These are phyloP conservation scores for Anoplius nigerrimus DNA, from an alignment of 2,888 invertebrate species.

Conservation along the genomic window DNA sequence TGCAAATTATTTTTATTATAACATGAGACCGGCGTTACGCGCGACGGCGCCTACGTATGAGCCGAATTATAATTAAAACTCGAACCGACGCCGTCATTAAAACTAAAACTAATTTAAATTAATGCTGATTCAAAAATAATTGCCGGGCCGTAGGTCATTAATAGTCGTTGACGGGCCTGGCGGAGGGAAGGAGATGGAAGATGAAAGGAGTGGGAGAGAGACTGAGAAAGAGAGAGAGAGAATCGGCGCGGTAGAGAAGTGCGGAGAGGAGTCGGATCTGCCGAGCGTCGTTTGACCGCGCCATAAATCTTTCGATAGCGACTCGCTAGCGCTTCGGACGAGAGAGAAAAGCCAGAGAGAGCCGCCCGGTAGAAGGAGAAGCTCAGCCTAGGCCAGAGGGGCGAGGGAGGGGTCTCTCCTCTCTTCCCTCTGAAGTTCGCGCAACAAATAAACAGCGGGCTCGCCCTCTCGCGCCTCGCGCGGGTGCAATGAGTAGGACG, in stretches of 20 bases:
- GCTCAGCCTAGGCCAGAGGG: slow-evolving; percentile 27
- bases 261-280: slow-evolving; percentile 32
- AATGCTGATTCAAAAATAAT: too few relatives aligned
- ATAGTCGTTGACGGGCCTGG: not conserved
- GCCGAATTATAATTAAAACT: too few relatives aligned
- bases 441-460: slow-evolving; percentile 51
- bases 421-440: slow-evolving; percentile 26
- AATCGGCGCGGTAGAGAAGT: not conserved
- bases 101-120: too few relatives aligned
- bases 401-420: slow-evolving; percentile 8
- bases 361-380: slow-evolving; percentile 43
- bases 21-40: too few relatives aligned
- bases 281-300: slow-evolving; percentile 52
- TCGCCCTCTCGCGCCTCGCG: slow-evolving; percentile 24
- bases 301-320: slow-evolving; percentile 60
- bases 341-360: slow-evolving; percentile 21
- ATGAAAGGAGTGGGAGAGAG: slow-evolving; percentile 9
- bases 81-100: too few relatives aligned
- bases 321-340: not conserved
- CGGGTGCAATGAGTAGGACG: slow-evolving; percentile 25
- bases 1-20: too few relatives aligned
- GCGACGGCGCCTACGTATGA: too few relatives aligned
- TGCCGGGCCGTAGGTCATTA: too few relatives aligned
- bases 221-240: slow-evolving; percentile 13
- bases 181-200: not conserved